Percentiles rank a stretch among this genome's conserved stretches.
These are phyloP conservation scores for Fabriciana adippe DNA, from an alignment of 2,888 invertebrate genomes.

Conservation along the genomic window DNA sequence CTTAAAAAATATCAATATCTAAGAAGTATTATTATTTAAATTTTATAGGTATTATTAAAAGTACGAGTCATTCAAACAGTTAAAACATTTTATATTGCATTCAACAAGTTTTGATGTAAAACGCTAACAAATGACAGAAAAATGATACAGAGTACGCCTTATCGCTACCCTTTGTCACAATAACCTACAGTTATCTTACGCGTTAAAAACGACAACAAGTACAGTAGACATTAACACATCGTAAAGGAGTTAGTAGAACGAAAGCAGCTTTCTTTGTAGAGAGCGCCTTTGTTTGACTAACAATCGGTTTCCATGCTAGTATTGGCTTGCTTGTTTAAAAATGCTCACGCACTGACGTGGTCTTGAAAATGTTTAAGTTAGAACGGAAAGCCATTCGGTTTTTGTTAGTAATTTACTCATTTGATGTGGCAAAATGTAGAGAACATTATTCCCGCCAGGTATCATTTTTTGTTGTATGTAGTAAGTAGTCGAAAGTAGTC, in stretches of 20 bases:
- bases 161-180: constrained; percentile 10
- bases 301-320: constrained; percentile 42
- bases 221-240: constrained; percentile 22
- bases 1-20: too few species aligned
- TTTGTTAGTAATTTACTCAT: too few species aligned
- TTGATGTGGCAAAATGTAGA: too few species aligned
- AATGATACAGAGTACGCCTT: constrained; percentile 3
- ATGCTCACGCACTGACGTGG: constrained; percentile 29
- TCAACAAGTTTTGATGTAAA: too few species aligned
- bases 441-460: too few species aligned
- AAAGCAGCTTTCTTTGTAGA: constrained; percentile 47
- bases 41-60: too few species aligned
- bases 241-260: constrained; percentile 41
- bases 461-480: too few species aligned
- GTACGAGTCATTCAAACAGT: too few species aligned
- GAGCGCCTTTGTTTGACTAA: constrained; percentile 45
- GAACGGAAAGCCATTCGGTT: not conserved
- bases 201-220: constrained; percentile 22
- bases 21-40: too few species aligned
- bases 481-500: too few species aligned
- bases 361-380: constrained; percentile 4
- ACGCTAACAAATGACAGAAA: not conserved
- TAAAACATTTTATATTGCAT: too few species aligned
- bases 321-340: constrained; percentile 33
- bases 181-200: constrained; percentile 3